Base-by-base conservation (phyloP, 2,888 invertebrate species). In the Chouioia cunea region DNA sequence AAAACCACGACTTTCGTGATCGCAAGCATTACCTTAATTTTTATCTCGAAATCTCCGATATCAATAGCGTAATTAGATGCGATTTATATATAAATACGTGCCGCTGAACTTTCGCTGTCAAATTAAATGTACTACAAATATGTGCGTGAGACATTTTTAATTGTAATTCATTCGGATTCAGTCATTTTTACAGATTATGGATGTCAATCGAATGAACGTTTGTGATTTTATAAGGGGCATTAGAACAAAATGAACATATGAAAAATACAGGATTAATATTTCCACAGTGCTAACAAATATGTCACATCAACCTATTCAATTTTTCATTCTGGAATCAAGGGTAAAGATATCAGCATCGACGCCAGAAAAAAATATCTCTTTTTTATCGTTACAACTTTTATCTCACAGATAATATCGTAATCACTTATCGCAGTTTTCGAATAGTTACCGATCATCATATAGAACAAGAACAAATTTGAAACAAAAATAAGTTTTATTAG, bases 51-150 rank as follows among this genome's bases (percentile, higher is more conserved):
- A 18, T 4, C 15, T 53, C 20, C 22, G 43, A 47, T 50, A 57
- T 23, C 46, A 47, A 67, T 60, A 62, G 50, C 10, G 56, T 57
- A 62, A 68, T 68, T 63, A 56, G 57, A 27, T 27, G 22, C 23
- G 68, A 68, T 62, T 43, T 54, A 15, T 27, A 6, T 12, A 48
- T 53, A n/a, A n/a, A n/a, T n/a, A n/a, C n/a, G n/a, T n/a, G n/a
- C n/a, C n/a, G n/a, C 15, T n/a, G 36, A 6, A 23, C 36, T 47
- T 14, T 15, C 47, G 48, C 60, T 47, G 14, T 53, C 23, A 23
- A 16, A 16, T 18, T 46, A 20, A 50, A 8, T 52, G 23, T n/a
- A n/a, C 4, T n/a, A 36, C 15, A 44, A 3, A 44, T n/a, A 43
- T 44, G 14, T 1, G 14, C 48, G 15, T 52, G 18, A 22, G 27